These are phyloP conservation scores for Phortica okadai DNA, from an alignment of 2,888 invertebrate species.

Conservation along the genomic window DNA sequence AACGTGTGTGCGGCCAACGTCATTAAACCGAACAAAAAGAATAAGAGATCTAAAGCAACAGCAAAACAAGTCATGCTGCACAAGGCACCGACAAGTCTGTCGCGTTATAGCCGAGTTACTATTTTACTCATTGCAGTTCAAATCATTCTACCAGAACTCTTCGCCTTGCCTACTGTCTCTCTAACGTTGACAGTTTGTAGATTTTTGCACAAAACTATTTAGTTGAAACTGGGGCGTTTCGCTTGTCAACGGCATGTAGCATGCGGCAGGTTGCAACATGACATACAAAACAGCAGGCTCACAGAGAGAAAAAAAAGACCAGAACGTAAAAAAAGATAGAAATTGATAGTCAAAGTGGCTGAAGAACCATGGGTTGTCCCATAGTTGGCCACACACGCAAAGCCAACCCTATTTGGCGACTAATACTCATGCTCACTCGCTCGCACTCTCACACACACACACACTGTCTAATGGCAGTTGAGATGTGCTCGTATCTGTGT, in stretches of 20 bases:
- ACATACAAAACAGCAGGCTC: constrained; percentile 34
- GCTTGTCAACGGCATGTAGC: constrained; percentile 58
- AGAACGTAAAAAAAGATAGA: constrained; percentile 33
- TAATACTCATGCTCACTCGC: constrained; percentile 54
- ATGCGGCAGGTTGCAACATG: constrained; percentile 35
- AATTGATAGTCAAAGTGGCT: not conserved
- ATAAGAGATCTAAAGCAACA: constrained; percentile 19
- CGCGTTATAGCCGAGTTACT: constrained; percentile 30
- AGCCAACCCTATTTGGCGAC: constrained; percentile 22
- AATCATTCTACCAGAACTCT: not conserved
- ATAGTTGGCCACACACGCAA: constrained; percentile 43
- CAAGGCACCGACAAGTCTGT: constrained; percentile 43
- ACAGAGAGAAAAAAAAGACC: constrained; percentile 19
- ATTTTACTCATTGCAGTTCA: not conserved
- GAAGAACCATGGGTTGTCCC: constrained; percentile 62
- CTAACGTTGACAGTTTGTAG: constrained; percentile 26
- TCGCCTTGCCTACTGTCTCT: constrained; percentile 43
- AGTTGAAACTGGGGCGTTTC: constrained; percentile 56
- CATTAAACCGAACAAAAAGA: constrained; percentile 3
- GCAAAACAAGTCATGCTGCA: constrained; percentile 38
- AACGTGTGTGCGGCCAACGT: constrained; percentile 58
- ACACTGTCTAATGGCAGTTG: constrained; percentile 7
- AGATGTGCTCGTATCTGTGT: constrained; percentile 14
- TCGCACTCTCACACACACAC: constrained; percentile 38
- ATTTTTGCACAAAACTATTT: constrained; percentile 23